Evolutionary conservation across 2,888 invertebrate genomes (phyloP).

Genomic region (Agriopis aurantiaria): DNA sequence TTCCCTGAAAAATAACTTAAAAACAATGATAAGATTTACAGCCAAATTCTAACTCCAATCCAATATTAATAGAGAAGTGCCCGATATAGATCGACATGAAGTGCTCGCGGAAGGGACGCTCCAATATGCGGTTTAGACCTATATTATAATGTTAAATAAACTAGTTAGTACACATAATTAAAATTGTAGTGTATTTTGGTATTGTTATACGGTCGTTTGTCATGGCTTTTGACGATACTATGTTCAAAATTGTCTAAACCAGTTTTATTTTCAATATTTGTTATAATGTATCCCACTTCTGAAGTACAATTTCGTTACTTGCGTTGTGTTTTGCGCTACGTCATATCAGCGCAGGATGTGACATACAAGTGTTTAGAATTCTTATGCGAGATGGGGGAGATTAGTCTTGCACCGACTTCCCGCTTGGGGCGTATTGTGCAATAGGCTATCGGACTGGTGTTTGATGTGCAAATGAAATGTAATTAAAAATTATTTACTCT

Average conservation of each 20-base stretch:
- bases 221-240: background rate
- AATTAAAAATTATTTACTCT: too few relatives aligned
- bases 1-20: too few relatives aligned
- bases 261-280: background rate
- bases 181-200: slow-evolving; percentile 47
- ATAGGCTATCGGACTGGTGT: too few relatives aligned
- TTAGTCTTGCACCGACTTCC: too few relatives aligned
- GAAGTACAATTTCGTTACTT: too few relatives aligned
- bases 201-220: slow-evolving; percentile 27
- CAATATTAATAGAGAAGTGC: slow-evolving; percentile 41
- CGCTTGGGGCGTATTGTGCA: too few relatives aligned
- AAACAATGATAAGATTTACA: background rate
- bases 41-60: slow-evolving; percentile 16
- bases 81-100: slow-evolving; percentile 34
- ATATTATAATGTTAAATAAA: slow-evolving; percentile 55
- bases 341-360: too few relatives aligned
- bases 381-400: too few relatives aligned
- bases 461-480: too few relatives aligned
- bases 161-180: slow-evolving; percentile 60
- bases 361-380: too few relatives aligned
- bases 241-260: background rate
- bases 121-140: slow-evolving; percentile 51
- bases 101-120: slow-evolving; percentile 65
- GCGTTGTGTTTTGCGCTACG: too few relatives aligned
- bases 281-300: background rate